Evolutionary conservation across 2,113 vertebrate genomes (phyloP), one percentile per base, ranked within the genome.

Genomic region (Pomatostomus ruficeps): DNA sequence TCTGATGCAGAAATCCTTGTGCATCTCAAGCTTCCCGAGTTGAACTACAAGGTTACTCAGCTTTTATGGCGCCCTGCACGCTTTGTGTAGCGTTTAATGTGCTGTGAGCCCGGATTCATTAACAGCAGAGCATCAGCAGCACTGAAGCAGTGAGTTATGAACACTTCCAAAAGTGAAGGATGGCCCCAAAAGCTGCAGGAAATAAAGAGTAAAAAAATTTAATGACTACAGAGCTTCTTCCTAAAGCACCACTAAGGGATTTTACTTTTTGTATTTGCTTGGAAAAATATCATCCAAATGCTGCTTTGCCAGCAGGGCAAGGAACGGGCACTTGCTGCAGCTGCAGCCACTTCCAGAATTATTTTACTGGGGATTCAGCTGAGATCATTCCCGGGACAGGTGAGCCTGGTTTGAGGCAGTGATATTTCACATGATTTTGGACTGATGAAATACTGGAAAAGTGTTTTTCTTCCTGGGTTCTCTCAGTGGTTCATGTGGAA

Each of bases 1-100:
- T 12, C 15, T 54, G 86, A 19, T 58, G 38, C 24, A 29, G 8
- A 86, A 67, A 35, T 33, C 18, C 18, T 22, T 2, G 21, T 23
- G 40, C 25, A 11, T 33, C 36, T 59, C 8, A 10, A 28, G 8
- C 12, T 2, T 0, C 17, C 36, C 0, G 67, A 35, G 57, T 3
- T 40, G 3, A 26, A 7, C 15, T 7, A 2, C 7, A 0, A 6
- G 25, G 52, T 12, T 8, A 8, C 48, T 4, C 14, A 35, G 36
- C 3, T 57, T 16, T 63, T 54, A 6, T 31, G 52, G 22, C 51
- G 18, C 26, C 11, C 38, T 63, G 19, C 24, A 11, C 0, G 25
- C 52, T 63, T 8, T 67, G 52, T 46, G 80, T 23, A 10, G 45
- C 6, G 1, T 36, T 78, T 48, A 15, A 36, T 17, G 66, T 26